phyloP scores from a whole-genome alignment of 2,113 vertebrate genomes.

The Engraulis encrasicolus region DNA sequence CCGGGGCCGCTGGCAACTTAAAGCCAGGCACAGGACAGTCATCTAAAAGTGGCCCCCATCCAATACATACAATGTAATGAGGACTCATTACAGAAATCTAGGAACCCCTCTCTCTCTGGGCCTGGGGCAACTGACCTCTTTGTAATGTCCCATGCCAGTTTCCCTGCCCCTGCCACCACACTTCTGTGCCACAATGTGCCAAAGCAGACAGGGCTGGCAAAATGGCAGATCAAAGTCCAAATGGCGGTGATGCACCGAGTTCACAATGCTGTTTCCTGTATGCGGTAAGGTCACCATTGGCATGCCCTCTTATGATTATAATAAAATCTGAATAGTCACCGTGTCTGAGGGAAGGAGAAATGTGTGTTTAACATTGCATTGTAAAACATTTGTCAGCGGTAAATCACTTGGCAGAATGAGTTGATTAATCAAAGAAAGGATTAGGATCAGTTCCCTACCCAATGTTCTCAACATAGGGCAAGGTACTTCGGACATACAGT shows the following conservation, averaged over 20 bases:
- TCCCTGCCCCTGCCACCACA: no score
- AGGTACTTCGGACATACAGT: background rate
- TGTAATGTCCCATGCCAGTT: no score
- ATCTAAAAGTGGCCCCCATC: no score
- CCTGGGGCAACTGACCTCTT: no score
- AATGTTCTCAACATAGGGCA: background rate
- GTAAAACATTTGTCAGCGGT: background rate
- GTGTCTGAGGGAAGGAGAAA: background rate
- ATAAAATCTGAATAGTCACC: background rate
- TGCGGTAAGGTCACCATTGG: background rate
- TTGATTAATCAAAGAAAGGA: background rate
- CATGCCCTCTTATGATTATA: background rate
- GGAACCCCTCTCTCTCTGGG: no score
- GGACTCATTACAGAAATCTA: no score
- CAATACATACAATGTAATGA: no score
- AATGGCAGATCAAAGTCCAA: background rate
- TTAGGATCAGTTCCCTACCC: background rate
- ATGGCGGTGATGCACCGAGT: background rate
- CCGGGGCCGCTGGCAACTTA: no score
- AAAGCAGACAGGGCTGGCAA: background rate
- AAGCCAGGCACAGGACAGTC: no score
- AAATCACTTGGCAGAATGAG: background rate
- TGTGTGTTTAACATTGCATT: background rate
- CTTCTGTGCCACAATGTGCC: background rate
- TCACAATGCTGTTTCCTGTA: background rate